Conservation (phyloP, 92 coral and sea anemone species). For the Ricordea florida region DNA sequence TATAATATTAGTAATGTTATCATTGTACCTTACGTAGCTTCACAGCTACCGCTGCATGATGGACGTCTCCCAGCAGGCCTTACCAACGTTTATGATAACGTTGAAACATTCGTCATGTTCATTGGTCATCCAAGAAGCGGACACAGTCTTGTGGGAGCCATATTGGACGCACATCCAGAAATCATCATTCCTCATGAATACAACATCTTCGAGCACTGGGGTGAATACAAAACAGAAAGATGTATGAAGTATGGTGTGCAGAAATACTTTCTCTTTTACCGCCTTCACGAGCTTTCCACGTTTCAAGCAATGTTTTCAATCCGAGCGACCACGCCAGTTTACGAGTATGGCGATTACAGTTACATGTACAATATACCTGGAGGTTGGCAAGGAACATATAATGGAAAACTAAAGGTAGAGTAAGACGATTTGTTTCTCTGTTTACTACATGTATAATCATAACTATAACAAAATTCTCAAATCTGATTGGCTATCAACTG, state of each 20-base stretch:
- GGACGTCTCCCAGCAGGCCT: no score
- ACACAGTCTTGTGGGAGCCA: conserved; percentile 33
- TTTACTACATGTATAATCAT: no score
- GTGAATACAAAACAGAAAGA: background rate
- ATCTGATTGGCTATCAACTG: no score
- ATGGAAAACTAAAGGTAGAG: background rate
- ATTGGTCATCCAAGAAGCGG: conserved; percentile 50
- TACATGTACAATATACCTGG: conserved; percentile 11
- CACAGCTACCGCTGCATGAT: no score
- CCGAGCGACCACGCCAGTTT: background rate
- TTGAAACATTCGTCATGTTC: conserved; percentile 21
- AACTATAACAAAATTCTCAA: no score
- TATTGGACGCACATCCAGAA: conserved; percentile 52
- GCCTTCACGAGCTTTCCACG: background rate
- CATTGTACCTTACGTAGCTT: no score
- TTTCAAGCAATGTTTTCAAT: background rate
- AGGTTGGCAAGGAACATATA: conserved; percentile 12
- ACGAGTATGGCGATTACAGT: background rate
- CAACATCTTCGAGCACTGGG: conserved; percentile 10
- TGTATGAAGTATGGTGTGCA: no score
- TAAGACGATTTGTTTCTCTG: no score
- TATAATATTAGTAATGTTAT: no score
- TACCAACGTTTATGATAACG: background rate
- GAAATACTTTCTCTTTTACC: background rate
- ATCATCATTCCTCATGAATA: conserved; percentile 38